These are phyloP conservation scores for Lepidonotus clava DNA, from an alignment of 2,888 invertebrate species.

Conservation along the genomic window DNA sequence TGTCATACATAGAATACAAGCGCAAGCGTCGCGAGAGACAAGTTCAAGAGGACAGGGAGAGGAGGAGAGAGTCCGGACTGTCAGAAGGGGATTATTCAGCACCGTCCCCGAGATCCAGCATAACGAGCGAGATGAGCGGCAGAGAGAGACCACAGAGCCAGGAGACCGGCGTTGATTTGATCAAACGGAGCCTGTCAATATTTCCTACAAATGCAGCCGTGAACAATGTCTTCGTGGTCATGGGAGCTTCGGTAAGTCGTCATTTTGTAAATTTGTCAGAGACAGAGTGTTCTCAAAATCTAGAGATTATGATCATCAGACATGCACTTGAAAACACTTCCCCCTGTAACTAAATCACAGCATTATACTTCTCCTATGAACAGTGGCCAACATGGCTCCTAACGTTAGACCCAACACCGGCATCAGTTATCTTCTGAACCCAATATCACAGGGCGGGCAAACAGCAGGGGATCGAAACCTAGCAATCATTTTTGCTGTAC, in stretches of 20 bases:
- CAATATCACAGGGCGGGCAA: no score
- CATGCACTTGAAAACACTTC: no score
- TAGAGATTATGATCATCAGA: no score
- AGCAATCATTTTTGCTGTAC: no score
- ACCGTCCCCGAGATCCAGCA: neutral
- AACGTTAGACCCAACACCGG: no score
- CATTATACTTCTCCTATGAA: no score
- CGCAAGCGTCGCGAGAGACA: slow-evolving; percentile 27
- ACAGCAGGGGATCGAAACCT: no score
- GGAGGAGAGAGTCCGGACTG: neutral
- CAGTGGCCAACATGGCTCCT: no score
- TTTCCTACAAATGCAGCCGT: neutral
- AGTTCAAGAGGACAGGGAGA: neutral
- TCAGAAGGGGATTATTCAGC: neutral
- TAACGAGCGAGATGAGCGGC: neutral
- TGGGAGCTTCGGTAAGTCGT: slow-evolving; percentile 77
- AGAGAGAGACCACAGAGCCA: neutral
- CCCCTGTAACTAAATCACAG: no score
- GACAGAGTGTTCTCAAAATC: no score
- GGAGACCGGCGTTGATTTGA: slow-evolving; percentile 3
- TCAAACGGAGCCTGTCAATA: slow-evolving; percentile 1
- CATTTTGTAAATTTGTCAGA: no score
- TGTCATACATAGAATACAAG: slow-evolving; percentile 44
- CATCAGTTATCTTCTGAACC: no score
- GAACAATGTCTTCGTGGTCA: slow-evolving; percentile 69